Evolutionary conservation across 2,797 vertebrate genomes (phyloP).

Genomic region (Anguilla pacifica): DNA sequence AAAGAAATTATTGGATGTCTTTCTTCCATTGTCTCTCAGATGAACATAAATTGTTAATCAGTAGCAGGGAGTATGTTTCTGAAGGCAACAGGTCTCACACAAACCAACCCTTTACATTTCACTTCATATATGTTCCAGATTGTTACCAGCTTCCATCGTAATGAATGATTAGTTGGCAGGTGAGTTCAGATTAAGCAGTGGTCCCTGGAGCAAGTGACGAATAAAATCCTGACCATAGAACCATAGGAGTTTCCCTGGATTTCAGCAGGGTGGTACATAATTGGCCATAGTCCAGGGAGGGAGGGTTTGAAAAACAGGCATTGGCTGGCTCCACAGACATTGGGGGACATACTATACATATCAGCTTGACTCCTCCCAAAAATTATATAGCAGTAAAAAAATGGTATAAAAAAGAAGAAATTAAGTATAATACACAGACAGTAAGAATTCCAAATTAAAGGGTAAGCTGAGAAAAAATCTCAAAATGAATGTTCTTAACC

Average conservation of each 20-base stretch:
- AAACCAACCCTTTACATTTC: background rate
- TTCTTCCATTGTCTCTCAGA: constrained; percentile 51
- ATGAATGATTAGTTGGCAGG: background rate
- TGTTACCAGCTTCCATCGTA: background rate
- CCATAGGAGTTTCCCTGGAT: background rate
- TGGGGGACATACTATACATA: background rate
- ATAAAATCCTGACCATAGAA: background rate
- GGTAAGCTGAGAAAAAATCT: background rate
- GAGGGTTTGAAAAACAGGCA: background rate
- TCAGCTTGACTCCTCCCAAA: background rate
- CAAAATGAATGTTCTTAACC: background rate
- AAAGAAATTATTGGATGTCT: constrained; percentile 62
- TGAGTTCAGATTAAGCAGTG: background rate
- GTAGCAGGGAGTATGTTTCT: too few relatives aligned
- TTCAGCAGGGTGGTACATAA: background rate
- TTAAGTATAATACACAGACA: background rate
- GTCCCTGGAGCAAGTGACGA: background rate
- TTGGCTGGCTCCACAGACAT: background rate
- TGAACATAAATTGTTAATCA: background rate
- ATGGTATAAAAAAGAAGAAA: background rate
- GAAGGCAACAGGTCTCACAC: background rate
- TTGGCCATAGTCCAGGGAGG: background rate
- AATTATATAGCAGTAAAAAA: background rate
- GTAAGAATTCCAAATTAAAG: background rate
- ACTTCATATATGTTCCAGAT: background rate